Percentiles rank a stretch among this genome's conserved stretches.
Evolutionary conservation across 2,888 invertebrate genomes (phyloP).

Genomic region (Scrobipalpa costella): DNA sequence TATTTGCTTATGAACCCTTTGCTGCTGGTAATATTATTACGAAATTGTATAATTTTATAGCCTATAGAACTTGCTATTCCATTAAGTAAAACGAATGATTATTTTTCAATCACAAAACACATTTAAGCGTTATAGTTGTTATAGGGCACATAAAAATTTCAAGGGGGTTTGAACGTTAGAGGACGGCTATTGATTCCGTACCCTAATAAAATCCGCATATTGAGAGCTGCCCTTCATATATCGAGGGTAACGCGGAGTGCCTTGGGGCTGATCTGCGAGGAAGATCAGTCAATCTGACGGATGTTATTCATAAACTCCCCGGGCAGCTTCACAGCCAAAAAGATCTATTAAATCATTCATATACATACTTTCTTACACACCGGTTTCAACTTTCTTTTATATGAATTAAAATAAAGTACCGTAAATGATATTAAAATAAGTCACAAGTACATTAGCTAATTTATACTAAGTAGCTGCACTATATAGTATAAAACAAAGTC

Average conservation of each 20-base stretch:
- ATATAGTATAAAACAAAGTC: too few species aligned
- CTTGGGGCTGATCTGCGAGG: constrained; percentile 57
- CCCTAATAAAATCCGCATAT: constrained; percentile 74
- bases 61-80: neutral
- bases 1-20: neutral
- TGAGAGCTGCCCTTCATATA: constrained; percentile 65
- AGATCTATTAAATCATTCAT: constrained; percentile 5
- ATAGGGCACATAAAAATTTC: constrained; percentile 51
- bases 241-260: constrained; percentile 58
- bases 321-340: constrained; percentile 29
- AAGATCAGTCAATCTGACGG: constrained; percentile 55
- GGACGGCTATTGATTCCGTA: constrained; percentile 68
- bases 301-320: constrained; percentile 46
- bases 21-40: neutral
- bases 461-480: neutral
- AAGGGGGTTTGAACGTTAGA: constrained; percentile 54
- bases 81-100: constrained; percentile 10
- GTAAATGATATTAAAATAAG: neutral
- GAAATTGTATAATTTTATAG: neutral
- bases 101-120: constrained; percentile 44
- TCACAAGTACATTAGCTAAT: neutral
- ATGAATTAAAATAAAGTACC: neutral
- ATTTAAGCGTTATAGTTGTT: constrained; percentile 44
- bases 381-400: neutral
- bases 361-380: constrained; percentile 6